Evolutionary conservation across 2,113 vertebrate species (phyloP), one percentile per base, ranked within the genome.

Genomic region (Periophthalmus modestus): DNA sequence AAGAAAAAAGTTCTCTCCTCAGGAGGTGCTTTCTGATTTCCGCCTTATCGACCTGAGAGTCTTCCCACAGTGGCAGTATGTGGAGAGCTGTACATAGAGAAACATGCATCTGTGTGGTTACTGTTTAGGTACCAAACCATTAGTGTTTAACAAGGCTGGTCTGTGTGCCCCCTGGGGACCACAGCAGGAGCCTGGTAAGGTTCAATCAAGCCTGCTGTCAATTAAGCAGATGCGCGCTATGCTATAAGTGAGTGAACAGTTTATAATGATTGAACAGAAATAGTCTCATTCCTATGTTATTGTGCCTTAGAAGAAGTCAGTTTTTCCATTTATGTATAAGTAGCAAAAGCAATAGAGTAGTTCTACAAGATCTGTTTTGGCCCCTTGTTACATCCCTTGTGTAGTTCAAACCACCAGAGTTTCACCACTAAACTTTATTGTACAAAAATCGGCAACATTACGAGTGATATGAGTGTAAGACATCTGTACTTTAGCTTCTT

Each of bases 121-220:
- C 39, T 71, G 16, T 55, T 65, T 34, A 66, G 50, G 55, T 67
- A 52, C 11, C 28, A 11, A 70, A n/a, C 11, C 7, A 52, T 43
- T 16, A 58, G 62, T 68, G 47, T 63, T 48, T 12, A 73, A 74
- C 16, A 9, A 12, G 2, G 0, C 12, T 10, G 1, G 9, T 65
- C 47, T 33, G 54, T 79, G 61, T 34, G 61, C 48, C 28, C 71
- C 55, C 62, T 0, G 4, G 55, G 36, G 50, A 80, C 73, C 23
- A 73, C 75, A 55, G 63, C 13, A 1, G 24, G 58, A 67, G 68
- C 46, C 66, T 73, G 48, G 54, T 54, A 59, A 70, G n/a, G 14
- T 68, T 73, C 46, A 71, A 46, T 84, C 70, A 73, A 43, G 62
- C 66, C 33, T 76, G 57, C 71, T 83, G 78, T 81, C 82, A 85